phyloP scores from a whole-genome alignment of 2,113 vertebrate species.

The Trachemys scripta region DNA sequence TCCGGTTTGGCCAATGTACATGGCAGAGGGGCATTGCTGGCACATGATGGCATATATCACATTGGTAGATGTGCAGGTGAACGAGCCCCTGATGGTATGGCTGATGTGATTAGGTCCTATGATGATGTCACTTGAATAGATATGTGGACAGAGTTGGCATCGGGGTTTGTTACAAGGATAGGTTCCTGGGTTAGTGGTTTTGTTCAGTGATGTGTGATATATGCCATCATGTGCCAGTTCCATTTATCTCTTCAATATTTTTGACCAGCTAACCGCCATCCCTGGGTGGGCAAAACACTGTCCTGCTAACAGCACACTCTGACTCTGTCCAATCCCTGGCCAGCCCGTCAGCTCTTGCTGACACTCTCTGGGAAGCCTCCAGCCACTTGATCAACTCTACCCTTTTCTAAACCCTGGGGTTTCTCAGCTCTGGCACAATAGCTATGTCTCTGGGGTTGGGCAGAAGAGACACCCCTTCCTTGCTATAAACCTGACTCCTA shows the following conservation, averaged over 20 bases:
- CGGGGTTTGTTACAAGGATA: no score
- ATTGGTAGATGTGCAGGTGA: no score
- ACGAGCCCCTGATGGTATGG: no score
- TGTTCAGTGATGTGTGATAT: no score
- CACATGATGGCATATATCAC: no score
- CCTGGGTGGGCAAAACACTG: not conserved
- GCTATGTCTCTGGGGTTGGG: not conserved
- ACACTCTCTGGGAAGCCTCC: not conserved
- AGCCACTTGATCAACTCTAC: not conserved
- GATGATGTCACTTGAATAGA: no score
- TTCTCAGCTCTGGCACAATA: not conserved
- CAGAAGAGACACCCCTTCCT: not conserved
- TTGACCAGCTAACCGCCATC: not conserved
- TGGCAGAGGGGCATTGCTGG: no score
- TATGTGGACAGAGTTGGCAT: no score
- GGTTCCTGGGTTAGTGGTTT: no score
- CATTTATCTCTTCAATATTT: not conserved
- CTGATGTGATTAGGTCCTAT: no score
- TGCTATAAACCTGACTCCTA: not conserved
- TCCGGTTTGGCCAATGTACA: no score
- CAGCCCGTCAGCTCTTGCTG: not conserved
- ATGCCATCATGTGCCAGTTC: no score
- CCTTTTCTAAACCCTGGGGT: not conserved
- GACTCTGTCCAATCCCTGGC: not conserved
- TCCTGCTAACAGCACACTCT: not conserved